Conservation (phyloP, 2,797 vertebrate genomes). For the Channallabes apus region DNA sequence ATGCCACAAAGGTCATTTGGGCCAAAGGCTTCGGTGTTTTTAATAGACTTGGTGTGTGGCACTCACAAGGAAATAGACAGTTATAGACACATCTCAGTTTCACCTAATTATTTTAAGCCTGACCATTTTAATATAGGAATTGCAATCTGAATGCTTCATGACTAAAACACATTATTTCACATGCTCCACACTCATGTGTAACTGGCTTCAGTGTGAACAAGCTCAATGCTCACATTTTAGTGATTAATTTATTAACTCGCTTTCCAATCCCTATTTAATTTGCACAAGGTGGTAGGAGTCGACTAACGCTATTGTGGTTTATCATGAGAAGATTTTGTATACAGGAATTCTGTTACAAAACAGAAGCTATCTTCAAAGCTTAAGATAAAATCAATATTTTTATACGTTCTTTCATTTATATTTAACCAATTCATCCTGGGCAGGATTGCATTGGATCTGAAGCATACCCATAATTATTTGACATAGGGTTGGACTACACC, state of each 20-base stretch:
- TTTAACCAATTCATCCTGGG: background rate
- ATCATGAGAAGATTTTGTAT: background rate
- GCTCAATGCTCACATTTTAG: background rate
- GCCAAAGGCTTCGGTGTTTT: background rate
- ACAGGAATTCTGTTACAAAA: background rate
- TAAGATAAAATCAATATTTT: background rate
- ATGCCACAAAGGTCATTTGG: background rate
- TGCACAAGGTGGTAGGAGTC: background rate
- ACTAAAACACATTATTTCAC: background rate
- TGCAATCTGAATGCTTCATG: background rate
- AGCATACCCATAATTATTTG: background rate
- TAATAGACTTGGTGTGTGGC: conserved; percentile 1
- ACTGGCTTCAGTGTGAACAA: background rate
- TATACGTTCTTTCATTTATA: background rate
- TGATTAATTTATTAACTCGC: background rate
- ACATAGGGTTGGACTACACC: background rate
- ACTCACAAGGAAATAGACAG: conserved; percentile 9
- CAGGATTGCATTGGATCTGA: background rate
- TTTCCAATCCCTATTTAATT: background rate
- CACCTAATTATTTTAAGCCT: conserved; percentile 27
- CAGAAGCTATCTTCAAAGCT: too few relatives aligned
- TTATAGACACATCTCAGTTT: conserved; percentile 21
- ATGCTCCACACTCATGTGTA: background rate
- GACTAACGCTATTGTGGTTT: background rate
- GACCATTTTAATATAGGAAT: background rate